Conservation (phyloP, 2,113 vertebrate species). For the Platichthys stellatus region DNA sequence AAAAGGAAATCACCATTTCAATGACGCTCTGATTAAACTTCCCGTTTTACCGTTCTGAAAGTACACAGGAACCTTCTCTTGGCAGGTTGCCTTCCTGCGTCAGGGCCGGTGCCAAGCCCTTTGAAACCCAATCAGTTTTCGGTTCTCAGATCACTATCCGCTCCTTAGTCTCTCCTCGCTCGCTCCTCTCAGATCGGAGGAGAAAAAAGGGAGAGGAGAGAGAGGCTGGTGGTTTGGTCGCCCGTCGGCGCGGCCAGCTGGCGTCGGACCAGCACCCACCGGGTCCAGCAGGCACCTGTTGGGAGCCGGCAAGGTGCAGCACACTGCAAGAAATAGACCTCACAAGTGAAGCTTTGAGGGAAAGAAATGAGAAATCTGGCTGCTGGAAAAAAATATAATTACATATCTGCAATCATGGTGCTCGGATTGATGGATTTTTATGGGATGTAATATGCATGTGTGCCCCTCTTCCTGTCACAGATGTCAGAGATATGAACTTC, state of each 20-base stretch:
- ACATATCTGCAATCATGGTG: background rate
- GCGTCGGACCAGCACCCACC: slow-evolving; percentile 68
- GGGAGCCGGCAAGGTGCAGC: slow-evolving; percentile 74
- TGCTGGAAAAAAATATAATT: slow-evolving; percentile 9
- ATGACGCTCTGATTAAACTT: slow-evolving; percentile 79
- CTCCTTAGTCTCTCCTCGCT: slow-evolving; percentile 65
- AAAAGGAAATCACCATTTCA: slow-evolving; percentile 77
- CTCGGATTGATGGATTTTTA: background rate
- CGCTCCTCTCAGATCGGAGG: slow-evolving; percentile 55
- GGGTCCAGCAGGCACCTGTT: slow-evolving; percentile 76
- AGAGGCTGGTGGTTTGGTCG: slow-evolving; percentile 62
- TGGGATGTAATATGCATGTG: background rate
- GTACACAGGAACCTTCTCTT: slow-evolving; percentile 77
- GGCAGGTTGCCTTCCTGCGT: slow-evolving; percentile 76
- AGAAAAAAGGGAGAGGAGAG: slow-evolving; percentile 10
- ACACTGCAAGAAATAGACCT: slow-evolving; percentile 50
- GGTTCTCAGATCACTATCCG: slow-evolving; percentile 79
- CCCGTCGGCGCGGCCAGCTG: slow-evolving; percentile 71
- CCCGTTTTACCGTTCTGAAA: slow-evolving; percentile 75
- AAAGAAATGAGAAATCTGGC: slow-evolving; percentile 3
- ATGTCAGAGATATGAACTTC: background rate
- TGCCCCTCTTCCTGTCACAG: background rate
- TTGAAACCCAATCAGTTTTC: slow-evolving; percentile 84
- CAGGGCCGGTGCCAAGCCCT: slow-evolving; percentile 77
- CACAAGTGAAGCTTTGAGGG: background rate